Conservation (phyloP, 1,140 invertebrate species). For the Himalopsyche phryganea region DNA sequence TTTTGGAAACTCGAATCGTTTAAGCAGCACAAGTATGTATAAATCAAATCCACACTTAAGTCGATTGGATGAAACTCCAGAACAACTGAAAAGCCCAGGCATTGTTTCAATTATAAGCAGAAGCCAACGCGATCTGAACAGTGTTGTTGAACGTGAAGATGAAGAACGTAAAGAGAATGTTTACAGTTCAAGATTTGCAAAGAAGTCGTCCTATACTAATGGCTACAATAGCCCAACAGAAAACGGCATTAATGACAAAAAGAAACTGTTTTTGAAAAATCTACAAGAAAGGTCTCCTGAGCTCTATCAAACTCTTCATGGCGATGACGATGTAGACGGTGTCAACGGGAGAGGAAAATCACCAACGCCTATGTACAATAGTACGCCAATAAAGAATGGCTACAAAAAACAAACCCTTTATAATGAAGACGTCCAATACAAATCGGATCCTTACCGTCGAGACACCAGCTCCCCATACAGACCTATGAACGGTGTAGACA, state of each 20-base stretch:
- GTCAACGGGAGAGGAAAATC: slow-evolving; percentile 42
- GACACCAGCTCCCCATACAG: slow-evolving; percentile 48
- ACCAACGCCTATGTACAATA: slow-evolving; percentile 41
- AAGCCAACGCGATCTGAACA: slow-evolving; percentile 70
- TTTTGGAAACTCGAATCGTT: slow-evolving; percentile 40
- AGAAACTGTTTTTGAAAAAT: slow-evolving; percentile 67
- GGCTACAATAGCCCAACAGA: slow-evolving; percentile 48
- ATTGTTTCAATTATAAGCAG: slow-evolving; percentile 79
- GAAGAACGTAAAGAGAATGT: slow-evolving; percentile 49
- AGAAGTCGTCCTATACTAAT: slow-evolving; percentile 50
- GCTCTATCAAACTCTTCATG: slow-evolving; percentile 67
- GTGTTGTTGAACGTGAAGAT: slow-evolving; percentile 48
- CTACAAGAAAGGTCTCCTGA: slow-evolving; percentile 71
- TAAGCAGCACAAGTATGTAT: slow-evolving; percentile 57
- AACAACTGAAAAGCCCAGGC: slow-evolving; percentile 76
- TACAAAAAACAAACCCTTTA: slow-evolving; percentile 26
- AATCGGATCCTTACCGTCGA: slow-evolving; percentile 47
- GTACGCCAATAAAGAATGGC: slow-evolving; percentile 34
- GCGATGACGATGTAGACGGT: slow-evolving; percentile 55
- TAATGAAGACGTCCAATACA: slow-evolving; percentile 43
- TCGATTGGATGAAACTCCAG: slow-evolving; percentile 62
- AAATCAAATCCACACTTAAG: slow-evolving; percentile 74
- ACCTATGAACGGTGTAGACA: slow-evolving; percentile 41
- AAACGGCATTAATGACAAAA: slow-evolving; percentile 56
- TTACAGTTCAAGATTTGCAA: slow-evolving; percentile 53